Conservation (phyloP, 2,888 invertebrate genomes). For the Drosophila nr. medialis region DNA sequence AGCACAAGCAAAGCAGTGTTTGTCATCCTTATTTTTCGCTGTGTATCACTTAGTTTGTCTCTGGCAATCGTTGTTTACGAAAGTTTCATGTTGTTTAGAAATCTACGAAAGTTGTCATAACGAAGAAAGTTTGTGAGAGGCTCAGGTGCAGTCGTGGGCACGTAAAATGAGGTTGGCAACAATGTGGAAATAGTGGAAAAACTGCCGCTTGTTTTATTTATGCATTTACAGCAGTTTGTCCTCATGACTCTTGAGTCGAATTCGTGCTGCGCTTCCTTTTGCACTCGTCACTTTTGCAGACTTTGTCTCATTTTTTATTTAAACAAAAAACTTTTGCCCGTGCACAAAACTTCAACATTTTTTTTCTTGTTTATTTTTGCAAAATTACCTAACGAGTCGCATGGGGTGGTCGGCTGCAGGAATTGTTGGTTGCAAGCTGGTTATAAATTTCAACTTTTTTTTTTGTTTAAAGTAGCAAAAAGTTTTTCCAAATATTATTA, state of each 20-base stretch:
- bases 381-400: slow-evolving; percentile 59
- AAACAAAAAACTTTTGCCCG: slow-evolving; percentile 61
- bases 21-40: background rate
- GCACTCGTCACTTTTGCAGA: slow-evolving; percentile 64
- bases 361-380: slow-evolving; percentile 15
- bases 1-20: background rate
- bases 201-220: slow-evolving; percentile 69
- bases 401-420: slow-evolving; percentile 14
- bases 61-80: slow-evolving; percentile 6
- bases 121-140: slow-evolving; percentile 51
- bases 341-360: slow-evolving; percentile 58
- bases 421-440: slow-evolving; percentile 37
- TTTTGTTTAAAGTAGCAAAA: slow-evolving; percentile 46
- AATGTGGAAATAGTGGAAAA: slow-evolving; percentile 71
- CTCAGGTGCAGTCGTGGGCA: slow-evolving; percentile 59
- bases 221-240: slow-evolving; percentile 54
- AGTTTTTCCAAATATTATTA: slow-evolving; percentile 63
- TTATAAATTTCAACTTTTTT: slow-evolving; percentile 49
- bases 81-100: slow-evolving; percentile 53
- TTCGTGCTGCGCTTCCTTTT: slow-evolving; percentile 52
- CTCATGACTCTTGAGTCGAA: slow-evolving; percentile 56
- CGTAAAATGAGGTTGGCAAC: slow-evolving; percentile 67
- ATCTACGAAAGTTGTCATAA: slow-evolving; percentile 62
- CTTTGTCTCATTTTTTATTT: slow-evolving; percentile 74
- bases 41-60: slow-evolving; percentile 6